Evolutionary conservation across 2,888 invertebrate genomes (phyloP), one percentile per base, ranked within the genome.

Genomic region (Chymomyza fuscimana): DNA sequence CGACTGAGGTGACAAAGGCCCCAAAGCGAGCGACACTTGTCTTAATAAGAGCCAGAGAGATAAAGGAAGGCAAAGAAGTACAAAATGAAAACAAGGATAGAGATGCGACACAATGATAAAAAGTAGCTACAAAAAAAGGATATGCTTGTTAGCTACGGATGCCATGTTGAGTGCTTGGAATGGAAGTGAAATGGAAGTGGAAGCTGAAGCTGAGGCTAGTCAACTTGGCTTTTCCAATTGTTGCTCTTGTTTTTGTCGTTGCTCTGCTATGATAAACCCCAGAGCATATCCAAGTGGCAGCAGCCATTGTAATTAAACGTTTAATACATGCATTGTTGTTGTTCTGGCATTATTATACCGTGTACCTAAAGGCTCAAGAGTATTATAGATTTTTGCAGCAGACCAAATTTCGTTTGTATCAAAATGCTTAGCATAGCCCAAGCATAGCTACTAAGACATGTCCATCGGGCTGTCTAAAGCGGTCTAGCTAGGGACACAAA

Each of bases 131-230:
- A 59, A 65, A 72, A 69, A 73, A 81, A 81, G 83, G 85, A 82
- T 85, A 74, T 64, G 83, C 83, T 85, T 83, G 85, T 85, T 85
- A 83, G 77, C 72, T 72, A 65, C 75, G 85, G 83, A 83, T 85
- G 60, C 60, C 32, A n/a, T 36, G 60, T 36, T 60, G n/a, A 60
- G 81, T 79, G 80, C 74, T 72, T 70, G 29, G 5, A 10, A 32
- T 32, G 32, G 32, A 5, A 7, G 32, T 32, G 32, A 32, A 32
- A 32, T 7, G 32, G 32, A 7, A 9, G 7, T 32, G 32, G 32
- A 5, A 7, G 32, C 32, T 32, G 5, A 32, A 7, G 32, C 9
- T 32, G 58, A 25, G 7, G 58, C 40, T 46, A 46, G 40, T 46
- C 40, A 46, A 25, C 25, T 22, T 25, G 25, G 15, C 58, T 19